Evolutionary conservation across 2,797 vertebrate genomes (phyloP).

Genomic region (Erpetoichthys calabaricus): DNA sequence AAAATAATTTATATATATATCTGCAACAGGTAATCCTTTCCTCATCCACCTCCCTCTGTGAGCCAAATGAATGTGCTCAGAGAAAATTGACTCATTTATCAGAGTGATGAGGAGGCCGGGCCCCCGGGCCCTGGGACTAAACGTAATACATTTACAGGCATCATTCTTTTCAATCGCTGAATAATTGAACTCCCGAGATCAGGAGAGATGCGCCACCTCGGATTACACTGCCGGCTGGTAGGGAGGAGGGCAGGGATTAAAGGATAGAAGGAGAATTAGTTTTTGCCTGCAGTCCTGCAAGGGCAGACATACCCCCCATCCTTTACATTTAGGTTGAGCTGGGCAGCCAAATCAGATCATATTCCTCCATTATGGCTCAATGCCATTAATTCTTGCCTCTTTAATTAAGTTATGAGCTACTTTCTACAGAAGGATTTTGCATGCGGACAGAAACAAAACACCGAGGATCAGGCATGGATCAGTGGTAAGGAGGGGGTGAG

Average conservation of each 20-base stretch:
- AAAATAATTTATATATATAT: background rate
- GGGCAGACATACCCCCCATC: no score
- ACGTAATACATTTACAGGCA: background rate
- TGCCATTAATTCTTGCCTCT: no score
- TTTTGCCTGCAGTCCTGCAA: background rate
- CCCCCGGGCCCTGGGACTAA: background rate
- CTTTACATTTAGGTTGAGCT: no score
- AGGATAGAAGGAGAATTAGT: slow-evolving; percentile 3
- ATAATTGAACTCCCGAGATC: no score
- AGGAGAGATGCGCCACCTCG: no score
- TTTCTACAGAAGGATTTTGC: no score
- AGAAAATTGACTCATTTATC: slow-evolving; percentile 69
- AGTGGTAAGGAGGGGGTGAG: no score
- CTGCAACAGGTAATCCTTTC: slow-evolving; percentile 60
- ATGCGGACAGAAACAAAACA: no score
- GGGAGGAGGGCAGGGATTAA: slow-evolving; percentile 27
- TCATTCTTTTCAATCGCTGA: background rate
- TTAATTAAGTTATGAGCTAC: no score
- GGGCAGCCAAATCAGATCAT: no score
- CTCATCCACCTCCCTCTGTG: slow-evolving; percentile 41
- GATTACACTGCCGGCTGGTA: slow-evolving; percentile 7
- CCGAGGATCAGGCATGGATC: no score
- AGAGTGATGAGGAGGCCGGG: slow-evolving; percentile 14
- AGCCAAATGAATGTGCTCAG: slow-evolving; percentile 24
- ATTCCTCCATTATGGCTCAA: no score